Conservation (phyloP, 2,888 invertebrate species). For the Noctuana brunneofusca region DNA sequence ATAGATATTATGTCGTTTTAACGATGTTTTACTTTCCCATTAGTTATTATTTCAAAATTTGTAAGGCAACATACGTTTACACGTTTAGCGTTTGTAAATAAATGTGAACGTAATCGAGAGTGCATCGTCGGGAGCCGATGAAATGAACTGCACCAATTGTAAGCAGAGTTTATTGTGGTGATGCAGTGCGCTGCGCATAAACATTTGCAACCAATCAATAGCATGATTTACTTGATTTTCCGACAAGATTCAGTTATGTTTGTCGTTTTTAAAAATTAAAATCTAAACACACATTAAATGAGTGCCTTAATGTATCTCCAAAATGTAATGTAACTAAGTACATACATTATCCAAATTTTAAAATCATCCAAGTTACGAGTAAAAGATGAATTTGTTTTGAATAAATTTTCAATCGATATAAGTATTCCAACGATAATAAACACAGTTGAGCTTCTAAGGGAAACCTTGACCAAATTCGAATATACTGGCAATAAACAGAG, state of each 20-base stretch:
- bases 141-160: slow-evolving; percentile 5
- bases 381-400: neutral
- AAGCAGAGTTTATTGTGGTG: slow-evolving; percentile 1
- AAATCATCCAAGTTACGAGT: neutral
- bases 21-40: no score
- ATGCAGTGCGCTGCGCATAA: slow-evolving; percentile 10
- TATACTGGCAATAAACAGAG: slow-evolving; percentile 6
- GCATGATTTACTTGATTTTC: neutral
- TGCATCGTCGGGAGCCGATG: neutral
- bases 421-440: neutral
- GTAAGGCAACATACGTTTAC: neutral
- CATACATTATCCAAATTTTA: neutral
- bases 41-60: neutral
- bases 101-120: slow-evolving; percentile 8
- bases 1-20: neutral
- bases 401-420: neutral
- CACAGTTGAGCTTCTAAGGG: neutral
- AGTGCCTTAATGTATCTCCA: no score
- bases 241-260: neutral
- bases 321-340: neutral
- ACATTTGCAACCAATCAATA: neutral
- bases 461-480: slow-evolving; percentile 13
- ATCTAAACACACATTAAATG: no score
- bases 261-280: no score
- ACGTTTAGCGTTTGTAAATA: slow-evolving; percentile 5